phyloP scores from a whole-genome alignment of 2,113 vertebrate species.

The Xerus inauris region DNA sequence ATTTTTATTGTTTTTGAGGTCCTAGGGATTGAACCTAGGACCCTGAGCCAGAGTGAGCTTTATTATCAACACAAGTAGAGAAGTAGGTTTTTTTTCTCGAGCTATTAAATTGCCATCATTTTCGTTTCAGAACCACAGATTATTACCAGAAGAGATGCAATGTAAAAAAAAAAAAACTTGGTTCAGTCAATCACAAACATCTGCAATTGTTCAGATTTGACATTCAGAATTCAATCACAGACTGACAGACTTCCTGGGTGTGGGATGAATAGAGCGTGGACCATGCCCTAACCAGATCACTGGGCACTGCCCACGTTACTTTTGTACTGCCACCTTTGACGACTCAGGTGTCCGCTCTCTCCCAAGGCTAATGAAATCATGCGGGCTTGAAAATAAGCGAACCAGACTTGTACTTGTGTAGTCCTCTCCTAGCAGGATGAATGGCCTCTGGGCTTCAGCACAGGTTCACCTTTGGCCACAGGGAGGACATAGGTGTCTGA shows the following conservation, averaged over 20 bases:
- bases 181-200: neutral
- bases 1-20: too few species aligned
- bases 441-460: neutral
- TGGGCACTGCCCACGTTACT: neutral
- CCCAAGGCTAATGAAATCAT: neutral
- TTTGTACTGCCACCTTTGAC: neutral
- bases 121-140: neutral
- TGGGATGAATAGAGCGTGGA: neutral
- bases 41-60: too few species aligned
- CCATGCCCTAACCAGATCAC: neutral
- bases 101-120: neutral
- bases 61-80: neutral
- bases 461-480: rapidly evolving
- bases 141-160: neutral
- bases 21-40: too few species aligned
- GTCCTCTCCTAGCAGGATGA: neutral
- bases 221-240: neutral
- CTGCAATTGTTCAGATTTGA: neutral
- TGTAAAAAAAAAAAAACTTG: neutral
- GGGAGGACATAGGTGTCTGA: neutral
- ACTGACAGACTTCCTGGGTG: neutral
- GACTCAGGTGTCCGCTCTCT: neutral
- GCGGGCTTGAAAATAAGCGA: neutral
- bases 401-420: neutral
- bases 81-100: neutral